Evolutionary conservation across 2,888 invertebrate genomes (phyloP), one percentile per base, ranked within the genome.

Genomic region (Chironomus riparius): DNA sequence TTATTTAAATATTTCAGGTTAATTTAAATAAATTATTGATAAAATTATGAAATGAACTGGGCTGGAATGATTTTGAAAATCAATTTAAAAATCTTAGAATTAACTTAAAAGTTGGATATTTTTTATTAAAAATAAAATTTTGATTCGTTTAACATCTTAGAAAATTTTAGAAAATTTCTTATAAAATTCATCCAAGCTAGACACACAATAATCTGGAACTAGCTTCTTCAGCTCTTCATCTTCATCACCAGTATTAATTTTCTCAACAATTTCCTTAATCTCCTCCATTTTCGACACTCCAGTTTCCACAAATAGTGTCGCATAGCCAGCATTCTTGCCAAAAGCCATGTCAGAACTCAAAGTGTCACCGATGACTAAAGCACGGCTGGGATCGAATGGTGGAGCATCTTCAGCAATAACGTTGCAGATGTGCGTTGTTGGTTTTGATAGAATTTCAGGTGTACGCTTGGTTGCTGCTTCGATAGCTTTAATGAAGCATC

Each of bases 341-440:
- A 98, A 87, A 76, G 93, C 86, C 77, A 98, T 97, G 82, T 98
- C 98, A 0, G 98, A 98, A 82, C 95, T 94, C 78, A 92, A 91
- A 79, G 95, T 47, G 79, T 84, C 84, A 0, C 84, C 84, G 78
- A 84, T 82, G 83, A 84, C 84, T 4, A 84, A 77, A 4, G 38
- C 21, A n/a, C 24, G 28, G 10, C 47, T 68, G 50, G 6, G 1
- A 5, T 70, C 50, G 22, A 56, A 18, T 18, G 56, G 56, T 56
- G 56, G 56, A 0, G 56, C n/a, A 56, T 56, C 18, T 18, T 56
- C 56, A 56, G 56, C 56, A 6, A 56, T 2, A 5, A 56, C 56
- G 1, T 78, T 95, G 79, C 92, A 90, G 78, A 97, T 92, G 80
- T 91, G 91, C 2, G 89, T 86, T 82, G 92, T 90, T 0, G 98